phyloP scores from a whole-genome alignment of 1,140 invertebrate species.

The Plodia interpunctella region DNA sequence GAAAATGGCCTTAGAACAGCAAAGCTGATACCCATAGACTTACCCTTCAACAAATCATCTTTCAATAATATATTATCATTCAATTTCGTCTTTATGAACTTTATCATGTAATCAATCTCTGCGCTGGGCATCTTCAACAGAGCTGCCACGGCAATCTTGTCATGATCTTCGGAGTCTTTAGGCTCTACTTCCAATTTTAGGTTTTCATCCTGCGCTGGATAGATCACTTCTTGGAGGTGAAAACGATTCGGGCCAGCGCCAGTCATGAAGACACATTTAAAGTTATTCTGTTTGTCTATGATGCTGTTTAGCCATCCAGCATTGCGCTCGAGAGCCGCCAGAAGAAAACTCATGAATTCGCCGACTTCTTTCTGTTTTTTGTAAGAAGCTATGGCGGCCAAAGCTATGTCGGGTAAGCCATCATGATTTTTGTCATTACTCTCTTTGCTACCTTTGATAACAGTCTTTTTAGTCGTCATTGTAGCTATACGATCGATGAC shows the following conservation, averaged over 20 bases:
- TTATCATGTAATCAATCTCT: slow-evolving; percentile 46
- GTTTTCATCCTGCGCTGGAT: slow-evolving; percentile 40
- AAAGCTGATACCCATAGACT: slow-evolving; percentile 51
- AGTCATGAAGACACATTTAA: slow-evolving; percentile 53
- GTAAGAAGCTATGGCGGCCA: slow-evolving; percentile 56
- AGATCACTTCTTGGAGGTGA: slow-evolving; percentile 56
- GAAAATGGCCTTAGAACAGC: slow-evolving; percentile 50
- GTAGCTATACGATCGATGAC: slow-evolving; percentile 32
- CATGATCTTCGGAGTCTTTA: slow-evolving; percentile 57
- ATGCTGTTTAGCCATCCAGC: slow-evolving; percentile 53
- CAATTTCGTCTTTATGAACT: slow-evolving; percentile 49
- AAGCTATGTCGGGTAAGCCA: slow-evolving; percentile 45
- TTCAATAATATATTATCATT: slow-evolving; percentile 43
- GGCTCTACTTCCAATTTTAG: slow-evolving; percentile 54
- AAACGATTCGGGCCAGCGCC: slow-evolving; percentile 64
- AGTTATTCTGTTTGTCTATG: slow-evolving; percentile 45
- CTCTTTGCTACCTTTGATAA: slow-evolving; percentile 33
- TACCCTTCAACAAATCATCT: slow-evolving; percentile 57
- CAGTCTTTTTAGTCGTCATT: slow-evolving; percentile 42
- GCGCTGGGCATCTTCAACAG: slow-evolving; percentile 43
- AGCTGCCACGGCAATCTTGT: slow-evolving; percentile 59
- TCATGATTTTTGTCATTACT: slow-evolving; percentile 28
- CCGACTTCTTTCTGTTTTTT: slow-evolving; percentile 57
- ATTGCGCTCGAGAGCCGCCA: slow-evolving; percentile 54
- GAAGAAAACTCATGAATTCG: slow-evolving; percentile 55